Evolutionary conservation across 2,113 vertebrate genomes (phyloP).

Genomic region (Galeopterus variegatus): DNA sequence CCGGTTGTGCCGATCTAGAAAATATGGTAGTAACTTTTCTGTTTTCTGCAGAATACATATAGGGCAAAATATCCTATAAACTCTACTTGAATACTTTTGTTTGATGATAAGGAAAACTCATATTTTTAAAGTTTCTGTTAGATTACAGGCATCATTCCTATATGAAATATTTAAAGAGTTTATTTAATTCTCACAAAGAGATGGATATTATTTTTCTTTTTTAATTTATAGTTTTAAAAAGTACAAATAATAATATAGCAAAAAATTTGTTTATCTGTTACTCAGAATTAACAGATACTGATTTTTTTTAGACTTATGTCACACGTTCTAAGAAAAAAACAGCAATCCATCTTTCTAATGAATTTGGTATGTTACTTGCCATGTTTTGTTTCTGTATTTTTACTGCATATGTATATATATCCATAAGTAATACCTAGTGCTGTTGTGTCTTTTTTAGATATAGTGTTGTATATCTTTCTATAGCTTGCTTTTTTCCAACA

Average conservation of each 20-base stretch:
- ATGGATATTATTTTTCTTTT: neutral
- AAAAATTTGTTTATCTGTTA: neutral
- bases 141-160: neutral
- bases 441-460: neutral
- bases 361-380: neutral
- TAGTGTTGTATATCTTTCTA: neutral
- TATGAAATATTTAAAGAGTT: neutral
- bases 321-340: too few relatives aligned
- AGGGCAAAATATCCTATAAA: neutral
- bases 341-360: neutral
- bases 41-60: neutral
- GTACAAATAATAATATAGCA: neutral
- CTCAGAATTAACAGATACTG: constrained; percentile 2
- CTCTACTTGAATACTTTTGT: neutral
- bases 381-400: neutral
- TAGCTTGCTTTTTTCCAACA: neutral
- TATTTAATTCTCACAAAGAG: neutral
- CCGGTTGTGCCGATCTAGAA: neutral
- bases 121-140: neutral
- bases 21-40: neutral
- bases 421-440: neutral
- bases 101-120: neutral
- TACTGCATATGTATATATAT: neutral
- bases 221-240: neutral
- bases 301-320: too few relatives aligned